Conservation (phyloP, 2,888 invertebrate species). For the Drosophila kanekoi region DNA sequence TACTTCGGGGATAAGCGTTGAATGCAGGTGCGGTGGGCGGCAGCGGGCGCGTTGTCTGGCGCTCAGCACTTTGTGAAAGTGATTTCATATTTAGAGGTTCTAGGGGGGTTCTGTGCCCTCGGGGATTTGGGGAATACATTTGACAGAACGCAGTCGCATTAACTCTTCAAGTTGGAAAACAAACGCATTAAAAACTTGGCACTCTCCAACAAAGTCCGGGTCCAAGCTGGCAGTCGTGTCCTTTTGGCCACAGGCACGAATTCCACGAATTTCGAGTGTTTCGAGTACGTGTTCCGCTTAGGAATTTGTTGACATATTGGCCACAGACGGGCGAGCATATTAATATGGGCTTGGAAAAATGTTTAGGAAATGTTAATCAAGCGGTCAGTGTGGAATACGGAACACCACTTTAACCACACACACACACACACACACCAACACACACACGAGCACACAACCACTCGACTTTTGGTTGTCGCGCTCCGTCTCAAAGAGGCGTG, state of each 20-base stretch:
- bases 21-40: constrained; percentile 30
- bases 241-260: constrained; percentile 52
- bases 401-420: constrained; percentile 38
- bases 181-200: constrained; percentile 65
- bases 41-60: constrained; percentile 29
- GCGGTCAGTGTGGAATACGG: constrained; percentile 77
- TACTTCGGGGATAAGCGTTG: constrained; percentile 53
- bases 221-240: constrained; percentile 36
- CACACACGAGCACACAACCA: constrained; percentile 9
- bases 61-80: constrained; percentile 72
- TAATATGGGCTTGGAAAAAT: constrained; percentile 60
- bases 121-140: constrained; percentile 71
- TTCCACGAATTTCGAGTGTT: constrained; percentile 73
- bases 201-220: constrained; percentile 15
- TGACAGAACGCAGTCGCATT: constrained; percentile 51
- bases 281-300: constrained; percentile 75
- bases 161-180: constrained; percentile 60
- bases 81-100: constrained; percentile 56
- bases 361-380: constrained; percentile 78
- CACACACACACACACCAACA: constrained; percentile 17
- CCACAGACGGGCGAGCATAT: constrained; percentile 70
- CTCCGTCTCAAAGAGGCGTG: constrained; percentile 50
- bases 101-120: constrained; percentile 4
- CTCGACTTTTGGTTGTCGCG: constrained; percentile 60
- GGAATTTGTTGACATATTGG: constrained; percentile 78